Evolutionary conservation across 2,797 vertebrate genomes (phyloP), one percentile per base, ranked within the genome.

Genomic region (Manis pentadactyla): DNA sequence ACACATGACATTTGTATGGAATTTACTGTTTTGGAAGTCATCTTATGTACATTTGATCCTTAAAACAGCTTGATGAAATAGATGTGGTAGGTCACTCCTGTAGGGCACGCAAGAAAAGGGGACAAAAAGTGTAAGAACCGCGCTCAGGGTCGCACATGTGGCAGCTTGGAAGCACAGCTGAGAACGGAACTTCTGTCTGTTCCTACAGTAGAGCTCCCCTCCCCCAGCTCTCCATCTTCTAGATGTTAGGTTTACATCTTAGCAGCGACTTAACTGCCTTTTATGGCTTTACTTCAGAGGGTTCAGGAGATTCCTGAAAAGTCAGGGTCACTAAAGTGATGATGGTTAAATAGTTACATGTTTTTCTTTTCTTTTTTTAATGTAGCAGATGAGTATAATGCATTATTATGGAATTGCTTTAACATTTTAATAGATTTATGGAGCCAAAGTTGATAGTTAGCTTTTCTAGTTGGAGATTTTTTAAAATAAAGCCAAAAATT

Each of bases 61-160:
- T 92, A 83, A 88, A 73, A 66, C 34, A 82, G 63, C 69, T 92
- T 66, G n/a, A 51, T 81, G 59, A 91, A 66, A 55, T 61, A 84
- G 81, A 34, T 66, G 7, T 63, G 82, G 13, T 61, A 77, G 61
- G 23, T 86, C 93, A 74, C 82, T 93, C 27, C 61, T 92, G 21
- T 53, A 77, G 59, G 73, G 31, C 4, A 63, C 34, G 34, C 93
- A 19, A 96, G 61, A 55, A 90, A 95, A 78, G n/a, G 89, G 84
- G 42, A 57, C 63, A 77, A n/a, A 77, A 73, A 53, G 42, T 42
- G 66, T 78, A 71, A 39, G 27, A 25, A 15, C 46, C 71, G 69
- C 71, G 15, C 18, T 79, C 14, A 90, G n/a, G 53, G 59, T 55
- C 49, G 8, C 25, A 0, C 18, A 34, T n/a, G 19, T 73, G 42